Conservation (phyloP, 2,888 invertebrate species). For the Thecocarcelia acutangulata region DNA sequence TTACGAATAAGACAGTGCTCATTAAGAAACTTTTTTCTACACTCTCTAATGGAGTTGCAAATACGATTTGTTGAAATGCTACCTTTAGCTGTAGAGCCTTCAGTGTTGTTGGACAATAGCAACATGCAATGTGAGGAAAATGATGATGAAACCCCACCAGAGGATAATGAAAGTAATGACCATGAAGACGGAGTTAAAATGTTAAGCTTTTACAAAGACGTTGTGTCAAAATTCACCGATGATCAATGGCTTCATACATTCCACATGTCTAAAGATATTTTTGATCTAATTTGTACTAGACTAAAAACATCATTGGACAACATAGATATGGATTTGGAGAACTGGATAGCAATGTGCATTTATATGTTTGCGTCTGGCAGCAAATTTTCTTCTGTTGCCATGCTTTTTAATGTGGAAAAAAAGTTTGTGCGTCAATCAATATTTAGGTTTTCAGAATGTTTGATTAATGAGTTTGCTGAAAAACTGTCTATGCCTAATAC, state of each 20-base stretch:
- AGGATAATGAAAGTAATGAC: background rate
- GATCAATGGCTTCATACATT: conserved; percentile 76
- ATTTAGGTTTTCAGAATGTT: conserved; percentile 76
- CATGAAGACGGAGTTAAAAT: background rate
- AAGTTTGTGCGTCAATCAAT: conserved; percentile 76
- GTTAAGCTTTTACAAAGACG: conserved; percentile 71
- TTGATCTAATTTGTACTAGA: conserved; percentile 74
- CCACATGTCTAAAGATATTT: conserved; percentile 76
- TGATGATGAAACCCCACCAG: background rate
- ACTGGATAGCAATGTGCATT: conserved; percentile 77
- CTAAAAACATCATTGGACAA: conserved; percentile 71
- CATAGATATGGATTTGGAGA: conserved; percentile 73
- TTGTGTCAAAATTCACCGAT: conserved; percentile 71
- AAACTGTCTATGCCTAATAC: conserved; percentile 74
- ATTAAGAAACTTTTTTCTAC: conserved; percentile 76
- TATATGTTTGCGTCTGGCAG: conserved; percentile 78
- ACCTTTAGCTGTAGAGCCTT: conserved; percentile 67
- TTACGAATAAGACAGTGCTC: conserved; percentile 72
- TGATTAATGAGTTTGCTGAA: conserved; percentile 74
- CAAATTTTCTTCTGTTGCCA: conserved; percentile 75
- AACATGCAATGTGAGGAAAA: background rate
- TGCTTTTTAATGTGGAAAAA: conserved; percentile 75
- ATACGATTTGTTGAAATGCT: conserved; percentile 75
- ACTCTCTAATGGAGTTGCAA: conserved; percentile 76
- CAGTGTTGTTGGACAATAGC: background rate